Percentiles rank a stretch among this genome's conserved stretches.
Conservation (phyloP, 2,797 vertebrate genomes). For the Hydrocynus forskahlii region DNA sequence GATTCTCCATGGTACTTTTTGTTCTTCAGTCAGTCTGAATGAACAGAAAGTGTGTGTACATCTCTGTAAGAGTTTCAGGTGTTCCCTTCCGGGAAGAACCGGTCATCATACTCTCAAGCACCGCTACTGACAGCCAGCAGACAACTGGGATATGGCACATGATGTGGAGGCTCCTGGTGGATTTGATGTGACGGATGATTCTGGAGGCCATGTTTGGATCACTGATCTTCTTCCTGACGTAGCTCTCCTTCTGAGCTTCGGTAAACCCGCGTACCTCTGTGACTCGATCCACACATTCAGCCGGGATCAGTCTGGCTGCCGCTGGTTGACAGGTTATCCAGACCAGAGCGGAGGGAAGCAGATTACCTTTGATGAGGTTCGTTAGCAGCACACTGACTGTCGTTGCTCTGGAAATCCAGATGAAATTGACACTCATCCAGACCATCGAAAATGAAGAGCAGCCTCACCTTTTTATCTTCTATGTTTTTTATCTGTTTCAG, state of each 20-base stretch:
- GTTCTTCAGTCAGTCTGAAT: not conserved
- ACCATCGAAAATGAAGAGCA: not conserved
- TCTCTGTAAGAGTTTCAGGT: not conserved
- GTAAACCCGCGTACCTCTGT: not conserved
- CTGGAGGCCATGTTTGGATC: not conserved
- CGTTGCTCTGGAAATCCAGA: not conserved
- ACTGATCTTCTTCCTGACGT: not conserved
- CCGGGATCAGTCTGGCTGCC: not conserved
- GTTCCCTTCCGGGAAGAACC: not conserved
- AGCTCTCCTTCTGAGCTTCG: not conserved
- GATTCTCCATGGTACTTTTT: not conserved
- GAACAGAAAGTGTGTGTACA: not conserved
- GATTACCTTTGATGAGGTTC: not conserved
- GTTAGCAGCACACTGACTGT: not conserved
- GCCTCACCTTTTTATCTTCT: too few species aligned
- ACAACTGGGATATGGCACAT: conserved; percentile 1
- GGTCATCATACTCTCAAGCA: not conserved
- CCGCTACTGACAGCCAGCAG: not conserved
- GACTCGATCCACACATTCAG: not conserved
- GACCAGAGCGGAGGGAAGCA: not conserved
- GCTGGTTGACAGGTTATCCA: not conserved
- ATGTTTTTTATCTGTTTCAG: not conserved
- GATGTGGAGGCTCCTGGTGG: not conserved
- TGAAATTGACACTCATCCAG: not conserved
- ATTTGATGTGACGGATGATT: not conserved